Percentiles rank a stretch among this genome's conserved stretches.
Evolutionary conservation across 2,797 vertebrate genomes (phyloP).

Genomic region (Pangasius mekongensis): DNA sequence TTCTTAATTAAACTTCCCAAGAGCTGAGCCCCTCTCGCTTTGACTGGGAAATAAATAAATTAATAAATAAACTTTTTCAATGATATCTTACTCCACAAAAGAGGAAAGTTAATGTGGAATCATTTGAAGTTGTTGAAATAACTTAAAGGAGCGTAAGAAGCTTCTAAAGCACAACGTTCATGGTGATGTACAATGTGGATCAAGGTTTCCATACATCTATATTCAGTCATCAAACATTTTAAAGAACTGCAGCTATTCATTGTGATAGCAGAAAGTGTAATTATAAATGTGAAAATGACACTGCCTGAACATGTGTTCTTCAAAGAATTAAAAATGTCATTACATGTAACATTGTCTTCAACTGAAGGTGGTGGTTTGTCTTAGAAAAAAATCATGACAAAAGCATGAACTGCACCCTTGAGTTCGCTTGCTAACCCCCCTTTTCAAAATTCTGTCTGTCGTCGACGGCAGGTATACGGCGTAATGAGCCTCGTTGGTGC

Average conservation of each 20-base stretch:
- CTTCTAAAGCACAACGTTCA: constrained; percentile 3
- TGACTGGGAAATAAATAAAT: constrained; percentile 63
- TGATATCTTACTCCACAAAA: constrained; percentile 19
- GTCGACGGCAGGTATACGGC: constrained; percentile 69
- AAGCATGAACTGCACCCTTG: constrained; percentile 39
- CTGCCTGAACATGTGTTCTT: constrained; percentile 23
- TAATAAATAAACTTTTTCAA: constrained; percentile 66
- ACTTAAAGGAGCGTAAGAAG: constrained; percentile 12
- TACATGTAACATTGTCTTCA: constrained; percentile 37
- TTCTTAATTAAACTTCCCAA: constrained; percentile 84
- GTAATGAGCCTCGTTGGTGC: constrained; percentile 73
- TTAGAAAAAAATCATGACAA: constrained; percentile 47
- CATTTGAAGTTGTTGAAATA: constrained; percentile 30
- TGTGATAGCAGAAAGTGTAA: constrained; percentile 33
- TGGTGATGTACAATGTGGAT: not conserved
- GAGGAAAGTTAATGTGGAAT: constrained; percentile 14
- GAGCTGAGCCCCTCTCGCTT: constrained; percentile 62
- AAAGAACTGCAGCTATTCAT: constrained; percentile 18
- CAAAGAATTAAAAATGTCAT: constrained; percentile 47
- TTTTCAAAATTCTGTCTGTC: constrained; percentile 48
- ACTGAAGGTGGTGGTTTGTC: constrained; percentile 42
- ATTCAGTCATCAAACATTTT: constrained; percentile 18
- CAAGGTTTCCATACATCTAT: constrained; percentile 19
- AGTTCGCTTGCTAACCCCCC: constrained; percentile 35
- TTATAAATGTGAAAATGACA: constrained; percentile 42